Percentiles rank a stretch among this genome's conserved stretches.
Evolutionary conservation across 2,888 invertebrate species (phyloP).

Genomic region (Thera britannica): DNA sequence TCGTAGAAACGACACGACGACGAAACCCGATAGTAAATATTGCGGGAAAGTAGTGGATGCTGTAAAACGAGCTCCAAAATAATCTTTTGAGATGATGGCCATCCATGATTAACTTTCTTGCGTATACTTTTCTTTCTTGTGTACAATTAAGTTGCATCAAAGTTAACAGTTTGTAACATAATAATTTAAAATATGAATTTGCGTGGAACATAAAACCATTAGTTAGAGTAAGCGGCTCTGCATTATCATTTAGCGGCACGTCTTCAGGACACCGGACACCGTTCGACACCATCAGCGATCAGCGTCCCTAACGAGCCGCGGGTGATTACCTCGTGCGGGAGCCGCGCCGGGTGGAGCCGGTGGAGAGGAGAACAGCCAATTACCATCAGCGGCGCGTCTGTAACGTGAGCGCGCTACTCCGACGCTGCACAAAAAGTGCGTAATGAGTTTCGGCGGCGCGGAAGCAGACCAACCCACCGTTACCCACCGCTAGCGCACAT

Average conservation of each 20-base stretch:
- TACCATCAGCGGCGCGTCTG: slow-evolving; percentile 49
- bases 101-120: too few species aligned
- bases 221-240: neutral
- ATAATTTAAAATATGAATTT: too few species aligned
- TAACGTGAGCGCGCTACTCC: slow-evolving; percentile 46
- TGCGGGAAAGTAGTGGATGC: too few species aligned
- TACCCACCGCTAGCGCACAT: slow-evolving; percentile 48
- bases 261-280: neutral
- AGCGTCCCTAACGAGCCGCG: slow-evolving; percentile 38
- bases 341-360: slow-evolving; percentile 28
- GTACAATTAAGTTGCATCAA: too few species aligned
- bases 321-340: slow-evolving; percentile 50
- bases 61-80: too few species aligned
- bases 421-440: slow-evolving; percentile 47
- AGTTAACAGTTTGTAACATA: too few species aligned
- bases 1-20: too few species aligned
- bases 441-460: slow-evolving; percentile 39
- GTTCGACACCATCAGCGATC: neutral
- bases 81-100: too few species aligned
- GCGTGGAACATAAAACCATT: too few species aligned
- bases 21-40: too few species aligned
- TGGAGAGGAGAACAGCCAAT: slow-evolving; percentile 50
- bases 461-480: slow-evolving; percentile 59
- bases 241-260: neutral
- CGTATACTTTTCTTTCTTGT: too few species aligned